A percentile compares a stretch with the other conserved stretches of the same genome.
Evolutionary conservation across 2,888 invertebrate genomes (phyloP).

Genomic region (Gordius sp.): DNA sequence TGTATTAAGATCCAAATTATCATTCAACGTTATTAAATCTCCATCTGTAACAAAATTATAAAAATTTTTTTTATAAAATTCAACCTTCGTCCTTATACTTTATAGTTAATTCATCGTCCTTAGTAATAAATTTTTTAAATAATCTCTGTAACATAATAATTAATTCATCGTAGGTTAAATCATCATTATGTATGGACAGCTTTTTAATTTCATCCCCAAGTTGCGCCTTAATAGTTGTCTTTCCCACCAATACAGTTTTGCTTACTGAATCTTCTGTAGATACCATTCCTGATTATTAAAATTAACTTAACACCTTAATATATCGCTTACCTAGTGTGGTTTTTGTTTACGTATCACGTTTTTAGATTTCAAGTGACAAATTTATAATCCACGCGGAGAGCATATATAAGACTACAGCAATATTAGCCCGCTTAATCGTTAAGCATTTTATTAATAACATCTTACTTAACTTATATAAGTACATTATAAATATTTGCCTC

Average conservation of each 20-base stretch:
- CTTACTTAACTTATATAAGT: no score
- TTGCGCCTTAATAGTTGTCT: conserved; percentile 3
- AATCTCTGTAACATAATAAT: neutral
- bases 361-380: no score
- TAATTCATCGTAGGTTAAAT: conserved; percentile 8
- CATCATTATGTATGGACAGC: neutral
- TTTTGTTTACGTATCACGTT: no score
- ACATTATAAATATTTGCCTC: no score
- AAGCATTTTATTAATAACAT: no score
- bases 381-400: no score
- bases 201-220: conserved; percentile 4
- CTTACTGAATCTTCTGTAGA: neutral
- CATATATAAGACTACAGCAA: no score
- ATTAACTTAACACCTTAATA: no score
- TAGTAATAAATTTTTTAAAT: neutral
- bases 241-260: neutral
- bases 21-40: neutral
- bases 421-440: no score
- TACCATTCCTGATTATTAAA: no score
- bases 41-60: neutral
- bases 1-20: conserved; percentile 7
- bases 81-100: conserved; percentile 9
- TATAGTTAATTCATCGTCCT: neutral
- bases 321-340: no score
- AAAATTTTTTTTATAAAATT: neutral